phyloP scores from a whole-genome alignment of 2,888 invertebrate genomes.

The Cantharis rustica region DNA sequence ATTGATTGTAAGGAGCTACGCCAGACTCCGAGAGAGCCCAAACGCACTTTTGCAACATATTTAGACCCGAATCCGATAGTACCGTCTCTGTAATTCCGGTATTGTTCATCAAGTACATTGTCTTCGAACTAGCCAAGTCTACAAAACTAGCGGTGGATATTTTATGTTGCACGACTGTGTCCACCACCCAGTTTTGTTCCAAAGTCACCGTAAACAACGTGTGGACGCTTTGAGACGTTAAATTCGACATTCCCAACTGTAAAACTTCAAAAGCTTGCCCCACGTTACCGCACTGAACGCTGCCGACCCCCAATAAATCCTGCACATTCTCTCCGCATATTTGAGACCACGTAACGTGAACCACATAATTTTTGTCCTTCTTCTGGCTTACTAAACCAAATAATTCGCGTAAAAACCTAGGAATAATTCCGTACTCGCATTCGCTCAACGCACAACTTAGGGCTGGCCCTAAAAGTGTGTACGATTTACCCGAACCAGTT shows the following conservation, averaged over 20 bases:
- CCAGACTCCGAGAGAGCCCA: constrained; percentile 60
- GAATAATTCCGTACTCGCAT: constrained; percentile 73
- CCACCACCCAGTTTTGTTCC: constrained; percentile 75
- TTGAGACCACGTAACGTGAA: constrained; percentile 76
- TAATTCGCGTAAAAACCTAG: constrained; percentile 72
- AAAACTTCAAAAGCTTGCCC: constrained; percentile 74
- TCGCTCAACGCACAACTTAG: constrained; percentile 66
- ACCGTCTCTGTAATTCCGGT: constrained; percentile 57
- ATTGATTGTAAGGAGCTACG: constrained; percentile 62
- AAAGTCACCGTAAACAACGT: constrained; percentile 74
- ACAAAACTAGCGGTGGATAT: constrained; percentile 77
- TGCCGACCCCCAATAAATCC: constrained; percentile 60
- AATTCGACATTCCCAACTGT: constrained; percentile 67
- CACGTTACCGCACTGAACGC: constrained; percentile 65
- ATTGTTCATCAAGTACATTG: constrained; percentile 56
- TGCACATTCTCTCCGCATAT: constrained; percentile 69
- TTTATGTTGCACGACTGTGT: constrained; percentile 70
- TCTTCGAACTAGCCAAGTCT: constrained; percentile 66
- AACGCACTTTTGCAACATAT: constrained; percentile 70
- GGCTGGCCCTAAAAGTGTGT: constrained; percentile 74
- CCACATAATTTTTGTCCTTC: constrained; percentile 66
- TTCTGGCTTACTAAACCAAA: constrained; percentile 69
- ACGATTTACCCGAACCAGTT: constrained; percentile 69
- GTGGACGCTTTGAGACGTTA: constrained; percentile 64
- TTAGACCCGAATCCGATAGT: constrained; percentile 66